Conservation (phyloP, 2,797 vertebrate genomes). For the Loriculus beryllinus region DNA sequence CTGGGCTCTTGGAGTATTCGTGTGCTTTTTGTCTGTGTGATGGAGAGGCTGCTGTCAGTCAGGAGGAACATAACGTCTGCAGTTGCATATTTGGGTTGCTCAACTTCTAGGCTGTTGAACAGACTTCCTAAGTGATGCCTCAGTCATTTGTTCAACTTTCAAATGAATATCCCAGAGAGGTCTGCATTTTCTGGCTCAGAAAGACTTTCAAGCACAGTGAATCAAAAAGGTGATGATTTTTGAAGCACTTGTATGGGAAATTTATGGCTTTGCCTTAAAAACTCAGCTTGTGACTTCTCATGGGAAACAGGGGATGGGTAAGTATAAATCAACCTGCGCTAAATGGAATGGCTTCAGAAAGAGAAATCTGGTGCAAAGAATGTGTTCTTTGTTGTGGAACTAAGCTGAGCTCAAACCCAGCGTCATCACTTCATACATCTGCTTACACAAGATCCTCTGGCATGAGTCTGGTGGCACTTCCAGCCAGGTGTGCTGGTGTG, state of each 20-base stretch:
- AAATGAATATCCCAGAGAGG: constrained; percentile 18
- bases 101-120: background rate
- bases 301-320: background rate
- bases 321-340: background rate
- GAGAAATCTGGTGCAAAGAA: background rate
- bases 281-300: background rate
- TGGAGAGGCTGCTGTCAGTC: background rate
- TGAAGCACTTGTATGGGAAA: background rate
- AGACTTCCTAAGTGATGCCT: background rate
- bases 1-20: background rate
- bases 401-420: background rate
- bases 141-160: constrained; percentile 14
- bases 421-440: background rate
- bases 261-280: constrained; percentile 32
- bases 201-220: background rate
- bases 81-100: constrained; percentile 9
- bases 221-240: constrained; percentile 23
- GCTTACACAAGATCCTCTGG: background rate
- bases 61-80: background rate
- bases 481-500: background rate
- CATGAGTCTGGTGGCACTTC: background rate
- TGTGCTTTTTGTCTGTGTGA: constrained; percentile 22
- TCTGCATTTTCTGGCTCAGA: constrained; percentile 34
- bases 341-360: background rate
- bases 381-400: background rate